Evolutionary conservation across 2,797 vertebrate species (phyloP).

Genomic region (Lophotriccus pileatus): DNA sequence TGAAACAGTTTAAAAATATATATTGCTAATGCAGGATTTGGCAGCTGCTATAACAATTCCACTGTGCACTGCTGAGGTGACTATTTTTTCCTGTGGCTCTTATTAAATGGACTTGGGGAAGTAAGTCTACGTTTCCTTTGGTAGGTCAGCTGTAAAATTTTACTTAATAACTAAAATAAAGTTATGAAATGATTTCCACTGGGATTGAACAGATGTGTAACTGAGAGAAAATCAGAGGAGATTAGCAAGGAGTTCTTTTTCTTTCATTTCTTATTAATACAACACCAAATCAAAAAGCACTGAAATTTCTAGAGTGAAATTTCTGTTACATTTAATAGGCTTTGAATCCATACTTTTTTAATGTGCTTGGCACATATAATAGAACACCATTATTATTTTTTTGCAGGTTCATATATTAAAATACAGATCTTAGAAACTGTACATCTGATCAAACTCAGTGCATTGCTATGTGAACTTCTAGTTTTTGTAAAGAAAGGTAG

Average conservation of each 20-base stretch:
- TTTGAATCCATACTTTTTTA: not conserved
- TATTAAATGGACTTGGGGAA: not conserved
- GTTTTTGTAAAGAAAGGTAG: not conserved
- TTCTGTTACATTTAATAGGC: not conserved
- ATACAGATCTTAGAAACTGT: not conserved
- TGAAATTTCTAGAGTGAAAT: not conserved
- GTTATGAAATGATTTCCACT: conserved; percentile 18
- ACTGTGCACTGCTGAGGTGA: not conserved
- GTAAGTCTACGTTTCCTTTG: not conserved
- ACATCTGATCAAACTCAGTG: not conserved
- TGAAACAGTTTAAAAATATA: not conserved
- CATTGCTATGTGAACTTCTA: not conserved
- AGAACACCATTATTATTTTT: not conserved
- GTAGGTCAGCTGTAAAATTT: conserved; percentile 34
- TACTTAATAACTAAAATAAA: conserved; percentile 32
- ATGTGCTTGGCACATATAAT: not conserved
- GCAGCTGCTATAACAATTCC: not conserved
- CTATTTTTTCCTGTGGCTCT: not conserved
- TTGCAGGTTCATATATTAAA: not conserved
- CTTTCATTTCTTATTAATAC: not conserved
- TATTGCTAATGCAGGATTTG: not conserved
- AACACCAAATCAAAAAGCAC: not conserved
- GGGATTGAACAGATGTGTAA: not conserved
- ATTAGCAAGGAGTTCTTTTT: not conserved
- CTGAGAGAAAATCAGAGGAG: not conserved